These are phyloP conservation scores for Lasioglossum vierecki DNA, from an alignment of 2,888 invertebrate genomes.

Conservation along the genomic window DNA sequence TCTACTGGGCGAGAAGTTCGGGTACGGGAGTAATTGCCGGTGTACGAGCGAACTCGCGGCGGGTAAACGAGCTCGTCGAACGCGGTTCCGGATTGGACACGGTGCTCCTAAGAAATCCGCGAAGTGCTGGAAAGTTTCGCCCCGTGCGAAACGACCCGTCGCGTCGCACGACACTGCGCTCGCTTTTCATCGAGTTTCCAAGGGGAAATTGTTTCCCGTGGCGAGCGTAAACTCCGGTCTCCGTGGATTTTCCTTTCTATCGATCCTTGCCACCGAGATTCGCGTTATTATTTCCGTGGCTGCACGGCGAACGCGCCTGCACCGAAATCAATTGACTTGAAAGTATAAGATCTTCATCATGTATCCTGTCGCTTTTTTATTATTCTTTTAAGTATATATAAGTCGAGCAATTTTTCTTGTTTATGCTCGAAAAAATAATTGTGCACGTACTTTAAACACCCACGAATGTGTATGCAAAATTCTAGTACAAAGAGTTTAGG, in stretches of 20 bases:
- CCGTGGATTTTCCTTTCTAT: background rate
- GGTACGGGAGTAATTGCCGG: conserved; percentile 9
- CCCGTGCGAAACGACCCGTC: background rate
- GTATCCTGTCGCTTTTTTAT: too few relatives aligned
- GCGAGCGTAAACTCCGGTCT: conserved; percentile 16
- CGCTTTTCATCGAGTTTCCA: conserved; percentile 18
- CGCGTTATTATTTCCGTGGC: background rate
- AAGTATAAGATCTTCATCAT: too few relatives aligned
- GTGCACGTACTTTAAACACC: too few relatives aligned
- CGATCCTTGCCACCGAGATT: background rate
- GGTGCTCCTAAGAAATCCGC: conserved; percentile 29
- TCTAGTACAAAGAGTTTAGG: background rate
- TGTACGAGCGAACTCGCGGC: background rate
- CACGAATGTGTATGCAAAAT: background rate
- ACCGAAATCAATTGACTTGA: too few relatives aligned
- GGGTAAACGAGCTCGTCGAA: conserved; percentile 13
- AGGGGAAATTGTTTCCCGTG: conserved; percentile 25
- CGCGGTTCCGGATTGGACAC: background rate
- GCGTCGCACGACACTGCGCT: conserved; percentile 13
- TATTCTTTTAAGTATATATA: too few relatives aligned
- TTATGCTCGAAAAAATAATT: too few relatives aligned
- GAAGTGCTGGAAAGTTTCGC: conserved; percentile 15
- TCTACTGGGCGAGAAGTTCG: conserved; percentile 10
- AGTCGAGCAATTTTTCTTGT: too few relatives aligned
- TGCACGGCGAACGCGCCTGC: too few relatives aligned